Base-by-base conservation (phyloP, 2,797 vertebrate genomes). In the Esox masquinongy region DNA sequence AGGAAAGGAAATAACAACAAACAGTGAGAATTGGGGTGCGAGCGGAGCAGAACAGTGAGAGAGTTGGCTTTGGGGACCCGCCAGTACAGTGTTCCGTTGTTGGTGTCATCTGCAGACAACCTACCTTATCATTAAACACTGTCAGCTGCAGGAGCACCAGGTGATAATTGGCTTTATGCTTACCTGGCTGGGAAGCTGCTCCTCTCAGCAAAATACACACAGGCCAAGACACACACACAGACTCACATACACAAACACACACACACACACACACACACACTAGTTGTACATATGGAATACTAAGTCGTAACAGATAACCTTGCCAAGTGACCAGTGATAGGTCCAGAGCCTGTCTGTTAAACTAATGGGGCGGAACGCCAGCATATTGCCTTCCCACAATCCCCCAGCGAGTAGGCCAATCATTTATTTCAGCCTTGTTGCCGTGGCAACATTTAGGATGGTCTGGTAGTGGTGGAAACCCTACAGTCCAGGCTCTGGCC, bases 131-230 rank as follows among this genome's bases (percentile, higher is more conserved):
- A n/a, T 71, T 61, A 72, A 61, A 75, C 34, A 56, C 73, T 67
- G 79, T 64, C 56, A 73, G 71, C 17, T 24, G 39, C 76, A 64
- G 72, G 70, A 69, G 68, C 85, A 90, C 85, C 83, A 91, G 84
- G 92, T 94, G 93, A 91, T 95, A 94, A 95, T 93, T 94, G 92
- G 89, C 82, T 88, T 89, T 91, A 90, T 90, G 88, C 91, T 93
- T 91, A 93, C 90, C 87, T 92, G 90, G 91, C 92, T 70, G 83
- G 79, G 84, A 90, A 85, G 88, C 90, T 86, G 83, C 89, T 88
- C 89, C 80, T 81, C 85, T 78, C 82, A 86, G 76, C 83, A 83
- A 80, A 53, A 72, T 29, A 22, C 67, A 64, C 43, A 17, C 26
- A 47, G 26, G 68, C 61, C 61, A 74, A 76, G 56, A 77, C 53